phyloP scores from a whole-genome alignment of 2,888 invertebrate species.

The Muscina levida region DNA sequence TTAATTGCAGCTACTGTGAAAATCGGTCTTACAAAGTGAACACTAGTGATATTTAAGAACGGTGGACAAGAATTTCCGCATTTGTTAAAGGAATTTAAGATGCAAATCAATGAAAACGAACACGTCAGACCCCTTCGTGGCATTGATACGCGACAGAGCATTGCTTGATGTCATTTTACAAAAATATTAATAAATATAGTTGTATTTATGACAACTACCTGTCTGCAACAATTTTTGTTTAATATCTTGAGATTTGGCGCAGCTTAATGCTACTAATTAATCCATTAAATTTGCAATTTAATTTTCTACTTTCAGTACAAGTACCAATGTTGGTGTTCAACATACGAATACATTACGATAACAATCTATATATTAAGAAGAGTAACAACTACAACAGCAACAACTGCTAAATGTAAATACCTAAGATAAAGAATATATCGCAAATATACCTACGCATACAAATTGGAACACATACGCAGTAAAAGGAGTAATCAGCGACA shows the following conservation, averaged over 20 bases:
- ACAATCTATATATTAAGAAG: conserved; percentile 42
- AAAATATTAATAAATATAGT: conserved; percentile 26
- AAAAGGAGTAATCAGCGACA: conserved; percentile 25
- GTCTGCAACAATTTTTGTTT: background rate
- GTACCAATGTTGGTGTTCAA: conserved; percentile 52
- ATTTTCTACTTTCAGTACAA: conserved; percentile 55
- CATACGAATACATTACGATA: conserved; percentile 48
- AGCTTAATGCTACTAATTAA: no score
- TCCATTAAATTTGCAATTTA: no score
- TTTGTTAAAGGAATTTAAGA: no score
- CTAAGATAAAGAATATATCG: background rate
- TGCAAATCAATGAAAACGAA: conserved; percentile 45
- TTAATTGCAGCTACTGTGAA: no score
- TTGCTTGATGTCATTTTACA: conserved; percentile 49
- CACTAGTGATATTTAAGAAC: no score
- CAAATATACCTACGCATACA: no score
- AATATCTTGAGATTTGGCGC: no score
- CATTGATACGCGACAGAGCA: conserved; percentile 41
- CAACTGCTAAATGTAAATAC: conserved; percentile 8
- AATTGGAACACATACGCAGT: no score
- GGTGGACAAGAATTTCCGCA: no score
- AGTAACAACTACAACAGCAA: conserved; percentile 28
- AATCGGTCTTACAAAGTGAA: no score
- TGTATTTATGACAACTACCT: background rate
- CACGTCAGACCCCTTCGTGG: conserved; percentile 57